These are phyloP conservation scores for Zaprionus inermis DNA, from an alignment of 1,140 invertebrate genomes.

Conservation along the genomic window DNA sequence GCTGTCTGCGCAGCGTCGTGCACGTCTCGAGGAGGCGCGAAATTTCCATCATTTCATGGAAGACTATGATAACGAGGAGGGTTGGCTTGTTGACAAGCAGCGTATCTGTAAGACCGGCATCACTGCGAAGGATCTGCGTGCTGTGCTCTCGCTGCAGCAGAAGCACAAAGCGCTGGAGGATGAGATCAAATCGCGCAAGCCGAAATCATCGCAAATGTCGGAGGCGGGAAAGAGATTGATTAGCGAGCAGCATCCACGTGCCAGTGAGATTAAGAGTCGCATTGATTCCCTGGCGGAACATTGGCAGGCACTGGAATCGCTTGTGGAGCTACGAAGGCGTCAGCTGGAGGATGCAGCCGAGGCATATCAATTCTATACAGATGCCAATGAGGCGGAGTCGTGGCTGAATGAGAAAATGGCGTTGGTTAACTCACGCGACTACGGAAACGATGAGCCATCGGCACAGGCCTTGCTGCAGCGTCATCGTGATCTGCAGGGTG, in stretches of 20 bases:
- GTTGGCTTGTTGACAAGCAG: constrained; percentile 96
- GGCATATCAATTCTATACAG: constrained; percentile 97
- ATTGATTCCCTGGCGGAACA: constrained; percentile 93
- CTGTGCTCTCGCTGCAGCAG: constrained; percentile 94
- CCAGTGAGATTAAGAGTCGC: constrained; percentile 90
- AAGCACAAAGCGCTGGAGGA: constrained; percentile 97
- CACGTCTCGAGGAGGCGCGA: constrained; percentile 94
- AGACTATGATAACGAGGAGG: constrained; percentile 96
- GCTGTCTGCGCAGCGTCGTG: constrained; percentile 89
- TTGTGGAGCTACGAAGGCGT: constrained; percentile 92
- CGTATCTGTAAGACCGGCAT: constrained; percentile 94
- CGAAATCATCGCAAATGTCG: constrained; percentile 91
- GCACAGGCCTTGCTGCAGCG: constrained; percentile 93
- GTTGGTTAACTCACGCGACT: constrained; percentile 93
- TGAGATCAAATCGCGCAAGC: constrained; percentile 95
- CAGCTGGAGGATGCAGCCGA: constrained; percentile 97
- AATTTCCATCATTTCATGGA: constrained; percentile 98
- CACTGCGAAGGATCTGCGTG: constrained; percentile 96
- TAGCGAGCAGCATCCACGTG: constrained; percentile 90
- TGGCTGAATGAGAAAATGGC: constrained; percentile 98
- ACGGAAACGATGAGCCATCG: constrained; percentile 94
- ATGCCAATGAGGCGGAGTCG: constrained; percentile 98
- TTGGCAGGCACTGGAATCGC: constrained; percentile 93
- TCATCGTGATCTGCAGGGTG: constrained; percentile 94
- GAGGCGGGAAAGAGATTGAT: constrained; percentile 91